phyloP scores from a whole-genome alignment of 2,113 vertebrate species.

The Centrocercus urophasianus region DNA sequence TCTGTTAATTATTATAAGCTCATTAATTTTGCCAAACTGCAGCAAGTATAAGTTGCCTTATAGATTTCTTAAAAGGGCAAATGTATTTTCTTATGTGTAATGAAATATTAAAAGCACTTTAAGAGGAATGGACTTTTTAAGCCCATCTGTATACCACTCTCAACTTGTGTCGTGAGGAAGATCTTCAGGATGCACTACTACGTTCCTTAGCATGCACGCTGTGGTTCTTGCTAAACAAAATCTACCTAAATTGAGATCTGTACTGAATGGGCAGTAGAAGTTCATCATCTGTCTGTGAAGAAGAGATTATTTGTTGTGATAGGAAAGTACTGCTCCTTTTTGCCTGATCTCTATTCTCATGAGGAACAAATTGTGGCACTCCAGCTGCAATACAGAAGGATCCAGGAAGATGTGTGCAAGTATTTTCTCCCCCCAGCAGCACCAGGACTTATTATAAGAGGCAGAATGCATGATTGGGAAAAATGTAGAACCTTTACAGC shows the following conservation, averaged over 20 bases:
- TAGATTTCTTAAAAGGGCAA: not conserved
- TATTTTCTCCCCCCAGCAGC: not conserved
- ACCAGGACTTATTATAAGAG: fast-evolving
- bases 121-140: not conserved
- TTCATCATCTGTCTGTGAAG: not conserved
- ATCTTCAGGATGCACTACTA: not conserved
- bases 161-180: not conserved
- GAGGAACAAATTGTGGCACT: not conserved
- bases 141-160: not conserved
- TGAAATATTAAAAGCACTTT: not conserved
- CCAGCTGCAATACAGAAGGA: fast-evolving
- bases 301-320: not conserved
- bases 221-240: not conserved
- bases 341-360: not conserved
- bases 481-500: not conserved
- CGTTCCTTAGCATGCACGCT: not conserved
- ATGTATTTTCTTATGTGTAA: not conserved
- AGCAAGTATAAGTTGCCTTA: not conserved
- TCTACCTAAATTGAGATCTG: not conserved
- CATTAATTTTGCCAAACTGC: not conserved
- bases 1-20: not conserved
- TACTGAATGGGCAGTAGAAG: not conserved
- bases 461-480: not conserved
- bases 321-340: not conserved
- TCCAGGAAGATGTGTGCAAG: not conserved